Base-by-base conservation (phyloP, 2,797 vertebrate species). In the Aeoliscus strigatus region DNA sequence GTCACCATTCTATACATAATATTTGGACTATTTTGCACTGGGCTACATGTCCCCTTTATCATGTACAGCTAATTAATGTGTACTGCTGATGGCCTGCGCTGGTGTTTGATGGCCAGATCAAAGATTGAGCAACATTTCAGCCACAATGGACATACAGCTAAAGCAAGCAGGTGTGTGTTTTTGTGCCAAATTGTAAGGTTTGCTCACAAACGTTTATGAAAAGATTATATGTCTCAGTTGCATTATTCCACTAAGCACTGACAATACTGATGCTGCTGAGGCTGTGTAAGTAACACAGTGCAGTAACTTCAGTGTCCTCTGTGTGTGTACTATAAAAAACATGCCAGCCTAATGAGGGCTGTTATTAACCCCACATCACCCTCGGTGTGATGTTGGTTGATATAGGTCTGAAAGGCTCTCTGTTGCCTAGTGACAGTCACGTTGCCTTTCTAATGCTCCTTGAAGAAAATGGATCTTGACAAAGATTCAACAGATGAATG, bases 381-480 rank as follows among this genome's bases (percentile, higher is more conserved):
- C 36, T 50, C 33, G 14, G 25, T 39, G 55, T 58, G 58, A 61
- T 66, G 18, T 58, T 50, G n/a, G 62, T 43, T 53, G 38, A 27
- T 56, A 33, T 48, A 66, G 40, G 45, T 51, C 43, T 64, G 46
- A 72, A 68, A 72, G 64, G 58, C 51, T 55, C 30, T 4, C 47
- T 1, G 81, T 89, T 86, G 84, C 86, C 59, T 85, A 77, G 86
- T 72, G 78, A 88, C 80, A 25, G 56, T 59, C 34, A 63, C 1
- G 36, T 73, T 17, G 14, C 41, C 27, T 18, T 27, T 14, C 37
- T 60, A 60, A 61, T 74, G 66, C 70, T 44, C 66, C 64, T 66
- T 57, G 49, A 75, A 68, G 44, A 55, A 73, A 67, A 71, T 48
- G 41, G 59, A 70, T 68, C 50, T 69, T 60, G 55, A 33, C 47